A percentile compares a stretch with the other conserved stretches of the same genome.
Evolutionary conservation across 2,888 invertebrate genomes (phyloP).

Genomic region (Congeria kusceri): DNA sequence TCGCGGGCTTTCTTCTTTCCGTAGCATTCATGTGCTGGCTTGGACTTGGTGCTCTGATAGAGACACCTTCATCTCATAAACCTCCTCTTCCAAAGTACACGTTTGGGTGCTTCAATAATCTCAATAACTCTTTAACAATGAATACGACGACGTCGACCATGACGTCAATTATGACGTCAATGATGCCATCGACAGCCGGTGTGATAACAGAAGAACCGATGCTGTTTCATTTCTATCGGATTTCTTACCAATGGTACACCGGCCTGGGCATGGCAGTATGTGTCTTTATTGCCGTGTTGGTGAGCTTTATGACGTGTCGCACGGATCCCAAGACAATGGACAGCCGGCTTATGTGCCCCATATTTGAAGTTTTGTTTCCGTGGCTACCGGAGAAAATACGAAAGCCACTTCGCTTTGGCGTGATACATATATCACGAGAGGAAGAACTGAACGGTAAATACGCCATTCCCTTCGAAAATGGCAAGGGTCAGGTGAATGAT

Average conservation of each 20-base stretch:
- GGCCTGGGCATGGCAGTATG: conserved; percentile 60
- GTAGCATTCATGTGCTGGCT: conserved; percentile 61
- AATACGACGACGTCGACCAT: conserved; percentile 8
- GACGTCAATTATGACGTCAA: not conserved
- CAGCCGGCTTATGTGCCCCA: conserved; percentile 53
- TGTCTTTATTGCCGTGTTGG: conserved; percentile 57
- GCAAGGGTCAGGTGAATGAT: too few relatives aligned
- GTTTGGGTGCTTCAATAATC: conserved; percentile 35
- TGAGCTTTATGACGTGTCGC: conserved; percentile 64
- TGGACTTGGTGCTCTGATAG: conserved; percentile 46
- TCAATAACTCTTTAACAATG: conserved; percentile 11
- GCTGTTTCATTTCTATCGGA: conserved; percentile 61
- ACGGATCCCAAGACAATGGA: conserved; percentile 44
- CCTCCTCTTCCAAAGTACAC: conserved; percentile 29
- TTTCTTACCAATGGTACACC: conserved; percentile 71
- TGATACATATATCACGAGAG: conserved; percentile 39
- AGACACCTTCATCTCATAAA: conserved; percentile 28
- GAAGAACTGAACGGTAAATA: not conserved
- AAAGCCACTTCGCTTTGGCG: conserved; percentile 55
- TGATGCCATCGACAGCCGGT: conserved; percentile 7
- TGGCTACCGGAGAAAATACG: conserved; percentile 52
- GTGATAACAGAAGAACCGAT: conserved; percentile 32
- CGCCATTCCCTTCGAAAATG: too few relatives aligned
- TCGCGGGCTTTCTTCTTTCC: conserved; percentile 43
- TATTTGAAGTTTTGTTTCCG: conserved; percentile 57